Evolutionary conservation across 2,113 vertebrate species (phyloP).

Genomic region (Mixornis gularis): DNA sequence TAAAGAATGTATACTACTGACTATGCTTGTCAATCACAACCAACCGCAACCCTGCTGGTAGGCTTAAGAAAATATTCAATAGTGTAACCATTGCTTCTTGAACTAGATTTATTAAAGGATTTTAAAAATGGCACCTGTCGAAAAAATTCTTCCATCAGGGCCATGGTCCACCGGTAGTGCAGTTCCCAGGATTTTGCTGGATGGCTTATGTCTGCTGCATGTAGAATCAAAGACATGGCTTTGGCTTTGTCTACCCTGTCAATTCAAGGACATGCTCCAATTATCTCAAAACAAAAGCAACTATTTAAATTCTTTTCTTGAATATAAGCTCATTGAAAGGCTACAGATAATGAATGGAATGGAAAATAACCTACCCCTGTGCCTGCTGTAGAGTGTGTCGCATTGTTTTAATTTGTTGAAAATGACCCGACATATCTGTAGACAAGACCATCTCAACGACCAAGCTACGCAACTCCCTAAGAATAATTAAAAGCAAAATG

Average conservation of each 20-base stretch:
- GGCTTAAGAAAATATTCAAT: background rate
- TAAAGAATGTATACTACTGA: background rate
- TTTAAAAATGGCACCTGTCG: conserved; percentile 80
- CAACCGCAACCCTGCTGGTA: background rate
- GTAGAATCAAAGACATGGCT: conserved; percentile 91
- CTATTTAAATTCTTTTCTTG: conserved; percentile 10
- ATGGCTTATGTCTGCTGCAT: conserved; percentile 95
- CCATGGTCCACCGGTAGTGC: conserved; percentile 89
- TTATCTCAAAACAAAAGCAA: conserved; percentile 52
- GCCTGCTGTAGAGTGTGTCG: conserved; percentile 86
- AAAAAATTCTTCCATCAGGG: conserved; percentile 95
- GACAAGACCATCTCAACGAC: conserved; percentile 97
- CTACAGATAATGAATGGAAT: background rate
- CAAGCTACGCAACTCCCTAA: conserved; percentile 86
- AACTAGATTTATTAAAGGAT: conserved; percentile 8
- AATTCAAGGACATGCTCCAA: conserved; percentile 64
- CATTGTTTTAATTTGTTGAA: conserved; percentile 95
- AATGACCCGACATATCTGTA: conserved; percentile 96
- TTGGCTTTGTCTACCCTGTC: conserved; percentile 91
- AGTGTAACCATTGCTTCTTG: background rate
- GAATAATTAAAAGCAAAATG: conserved; percentile 53
- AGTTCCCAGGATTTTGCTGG: conserved; percentile 91
- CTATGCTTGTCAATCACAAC: conserved; percentile 4
- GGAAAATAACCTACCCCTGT: conserved; percentile 80
- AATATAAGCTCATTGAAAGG: background rate